Evolutionary conservation across 2,797 vertebrate genomes (phyloP), one percentile per base, ranked within the genome.

Genomic region (Gymnoscopelus braueri): DNA sequence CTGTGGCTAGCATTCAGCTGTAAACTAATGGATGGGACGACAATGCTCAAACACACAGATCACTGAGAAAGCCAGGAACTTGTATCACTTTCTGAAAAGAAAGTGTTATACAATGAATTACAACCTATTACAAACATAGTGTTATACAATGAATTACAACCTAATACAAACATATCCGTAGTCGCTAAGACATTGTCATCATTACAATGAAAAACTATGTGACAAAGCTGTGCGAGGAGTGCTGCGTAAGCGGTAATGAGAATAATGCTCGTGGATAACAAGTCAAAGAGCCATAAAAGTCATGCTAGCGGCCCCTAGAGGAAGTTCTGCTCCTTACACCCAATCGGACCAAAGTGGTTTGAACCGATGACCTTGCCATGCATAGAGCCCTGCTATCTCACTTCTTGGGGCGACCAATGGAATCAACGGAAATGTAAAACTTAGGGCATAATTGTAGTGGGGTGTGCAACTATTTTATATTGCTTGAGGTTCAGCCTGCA

Each of bases 21-120:
- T 12, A 61, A 80, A 83, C 71, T 80, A 89, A 87, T 84, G 84
- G 84, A 84, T 3, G 6, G 80, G 39, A 10, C 74, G 85, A 84
- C 77, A 79, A 63, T 71, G 56, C 58, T 75, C 71, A 67, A 74
- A 72, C 81, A 68, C 76, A 66, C 68, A 35, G 63, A 89, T 82
- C 77, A 70, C 52, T 32, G 73, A 74, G 71, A 72, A 47, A 14
- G 12, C 13, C 77, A 72, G 24, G 83, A 81, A 80, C 72, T 24
- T 60, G 58, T 44, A 15, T 19, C n/a, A 35, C 15, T 3, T 56
- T 15, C 67, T 59, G 48, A 74, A 71, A 77, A 70, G 23, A 11
- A 74, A 78, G 62, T 67, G 23, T 51, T 69, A 69, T 63, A 74
- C 69, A 75, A 71, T 71, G 61, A 24, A 3, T 19, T 19, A 54